Evolutionary conservation across 2,797 vertebrate species (phyloP), one percentile per base, ranked within the genome.

Genomic region (Malurus leucopterus): DNA sequence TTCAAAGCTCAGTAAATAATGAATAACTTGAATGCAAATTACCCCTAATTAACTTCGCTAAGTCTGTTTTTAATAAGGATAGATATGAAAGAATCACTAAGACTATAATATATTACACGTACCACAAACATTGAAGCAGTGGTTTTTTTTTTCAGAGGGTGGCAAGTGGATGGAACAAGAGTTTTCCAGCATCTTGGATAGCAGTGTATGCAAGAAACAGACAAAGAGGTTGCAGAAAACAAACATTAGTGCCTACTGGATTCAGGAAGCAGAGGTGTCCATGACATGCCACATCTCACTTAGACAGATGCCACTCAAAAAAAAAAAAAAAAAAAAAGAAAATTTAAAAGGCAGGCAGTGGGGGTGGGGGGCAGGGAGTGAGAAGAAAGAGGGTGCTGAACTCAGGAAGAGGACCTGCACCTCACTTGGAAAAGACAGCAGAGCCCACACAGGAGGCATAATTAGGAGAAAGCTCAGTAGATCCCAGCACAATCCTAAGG

Each of bases 1-100:
- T 93, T 94, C 93, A 95, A 94, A 95, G 92, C 91, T 93, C 94
- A 93, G 91, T 95, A 95, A 95, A 95, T 95, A 93, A 93, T 94
- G 82, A 93, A 94, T 93, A 91, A 44, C 86, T 74, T 89, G 82
- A 93, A 95, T 94, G 92, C 87, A 94, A 93, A 95, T 95, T 95
- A 95, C 50, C 65, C 69, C 58, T 93, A 93, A 94, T 95, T 94
- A 95, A 91, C 90, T 92, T 89, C 71, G 65, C 72, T 90, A 85
- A 90, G 78, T 89, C 79, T 94, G 75, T 79, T 92, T 90, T 92
- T 93, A 92, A 94, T 92, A 91, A 91, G 65, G 68, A 76, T 24
- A 94, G 91, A 91, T 95, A 91, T 91, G 84, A 94, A 90, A 92
- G 80, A 93, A 91, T 90, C 67, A 50, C 86, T 73, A 82, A 92